Conservation (phyloP, 2,797 vertebrate genomes). For the Micromesistius poutassou region DNA sequence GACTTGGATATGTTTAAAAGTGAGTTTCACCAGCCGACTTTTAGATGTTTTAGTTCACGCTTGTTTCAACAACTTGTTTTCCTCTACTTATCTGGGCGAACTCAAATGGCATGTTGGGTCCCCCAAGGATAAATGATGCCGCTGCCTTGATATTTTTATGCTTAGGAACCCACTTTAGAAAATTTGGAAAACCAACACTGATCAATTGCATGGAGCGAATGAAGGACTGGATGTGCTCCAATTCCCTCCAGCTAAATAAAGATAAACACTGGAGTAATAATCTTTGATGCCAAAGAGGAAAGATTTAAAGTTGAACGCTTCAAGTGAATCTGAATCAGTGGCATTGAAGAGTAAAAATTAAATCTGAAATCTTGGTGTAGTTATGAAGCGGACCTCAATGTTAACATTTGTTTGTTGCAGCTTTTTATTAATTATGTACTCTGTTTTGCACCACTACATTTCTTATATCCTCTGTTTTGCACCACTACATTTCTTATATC, state of each 20-base stretch:
- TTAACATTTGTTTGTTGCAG: no score
- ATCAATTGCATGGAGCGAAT: neutral
- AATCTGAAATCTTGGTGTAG: neutral
- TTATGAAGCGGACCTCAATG: neutral
- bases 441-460: no score
- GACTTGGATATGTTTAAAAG: neutral
- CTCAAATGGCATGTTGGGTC: neutral
- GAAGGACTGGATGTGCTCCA: neutral
- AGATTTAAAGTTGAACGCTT: neutral
- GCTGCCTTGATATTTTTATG: neutral
- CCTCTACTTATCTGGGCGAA: neutral
- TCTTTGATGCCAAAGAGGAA: neutral
- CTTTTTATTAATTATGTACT: neutral
- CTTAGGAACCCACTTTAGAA: neutral
- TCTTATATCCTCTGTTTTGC: no score
- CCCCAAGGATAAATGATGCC: neutral
- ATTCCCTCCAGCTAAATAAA: neutral
- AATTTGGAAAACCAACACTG: neutral
- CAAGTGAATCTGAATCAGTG: neutral
- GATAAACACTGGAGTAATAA: neutral
- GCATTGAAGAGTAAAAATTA: neutral
- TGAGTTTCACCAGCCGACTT: neutral
- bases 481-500: neutral
- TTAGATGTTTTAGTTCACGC: neutral
- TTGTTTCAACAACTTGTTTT: neutral